Evolutionary conservation across 1,140 invertebrate genomes (phyloP).

Genomic region (Microplitis demolitor): DNA sequence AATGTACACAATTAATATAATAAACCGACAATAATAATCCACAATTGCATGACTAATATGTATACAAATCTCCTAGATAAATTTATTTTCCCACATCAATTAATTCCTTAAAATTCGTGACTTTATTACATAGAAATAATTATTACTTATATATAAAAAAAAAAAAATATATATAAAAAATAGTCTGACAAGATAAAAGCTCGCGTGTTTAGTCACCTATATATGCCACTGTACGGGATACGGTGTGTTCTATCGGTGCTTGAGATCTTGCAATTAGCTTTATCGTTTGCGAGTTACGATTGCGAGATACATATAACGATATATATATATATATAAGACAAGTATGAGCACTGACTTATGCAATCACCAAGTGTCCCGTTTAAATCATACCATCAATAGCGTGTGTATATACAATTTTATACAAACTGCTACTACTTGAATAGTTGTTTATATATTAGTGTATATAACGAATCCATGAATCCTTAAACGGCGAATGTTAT

Average conservation of each 20-base stretch:
- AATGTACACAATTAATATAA: not conserved
- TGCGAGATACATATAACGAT: slow-evolving; percentile 8
- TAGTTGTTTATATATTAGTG: not conserved
- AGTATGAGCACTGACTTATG: slow-evolving; percentile 17
- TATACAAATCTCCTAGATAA: not conserved
- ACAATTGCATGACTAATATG: not conserved
- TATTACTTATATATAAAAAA: not conserved
- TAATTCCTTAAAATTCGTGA: too few species aligned
- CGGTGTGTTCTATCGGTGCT: slow-evolving; percentile 13
- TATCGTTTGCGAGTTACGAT: slow-evolving; percentile 8
- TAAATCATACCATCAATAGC: slow-evolving; percentile 25
- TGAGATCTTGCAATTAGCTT: slow-evolving; percentile 27
- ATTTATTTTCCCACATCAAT: not conserved
- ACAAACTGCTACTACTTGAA: not conserved
- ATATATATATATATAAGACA: not conserved
- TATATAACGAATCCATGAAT: slow-evolving; percentile 20
- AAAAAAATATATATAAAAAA: not conserved
- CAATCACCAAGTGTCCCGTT: slow-evolving; percentile 21
- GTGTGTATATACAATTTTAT: not conserved
- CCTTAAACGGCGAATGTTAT: slow-evolving; percentile 13
- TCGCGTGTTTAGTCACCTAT: not conserved
- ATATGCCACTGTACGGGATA: not conserved
- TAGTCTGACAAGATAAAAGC: not conserved
- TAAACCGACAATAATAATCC: not conserved
- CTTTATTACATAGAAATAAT: not conserved